Conservation (phyloP, 2,888 invertebrate genomes). For the Holacanthella duospinosa region DNA sequence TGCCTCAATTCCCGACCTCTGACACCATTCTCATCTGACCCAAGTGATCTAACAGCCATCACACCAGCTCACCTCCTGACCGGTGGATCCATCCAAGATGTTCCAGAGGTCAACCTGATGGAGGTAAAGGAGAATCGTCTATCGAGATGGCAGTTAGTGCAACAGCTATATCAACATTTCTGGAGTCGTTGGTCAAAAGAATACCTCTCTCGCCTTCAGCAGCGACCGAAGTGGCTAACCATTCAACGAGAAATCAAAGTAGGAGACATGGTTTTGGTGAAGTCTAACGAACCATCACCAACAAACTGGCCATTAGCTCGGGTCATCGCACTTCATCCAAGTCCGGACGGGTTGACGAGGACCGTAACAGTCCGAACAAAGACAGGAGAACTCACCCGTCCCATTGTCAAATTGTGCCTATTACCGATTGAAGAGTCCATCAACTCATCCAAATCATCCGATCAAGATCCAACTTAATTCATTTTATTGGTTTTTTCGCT, state of each 20-base stretch:
- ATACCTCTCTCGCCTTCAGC: constrained; percentile 9
- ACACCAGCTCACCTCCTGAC: constrained; percentile 39
- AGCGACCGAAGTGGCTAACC: constrained; percentile 17
- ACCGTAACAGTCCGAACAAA: background rate
- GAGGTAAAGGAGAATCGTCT: constrained; percentile 9
- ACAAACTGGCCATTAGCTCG: background rate
- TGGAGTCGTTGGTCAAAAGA: constrained; percentile 14
- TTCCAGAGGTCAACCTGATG: constrained; percentile 12
- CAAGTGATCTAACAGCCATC: constrained; percentile 29
- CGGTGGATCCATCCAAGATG: constrained; percentile 28
- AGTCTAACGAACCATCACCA: constrained; percentile 5
- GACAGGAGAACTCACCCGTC: background rate
- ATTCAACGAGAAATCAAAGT: background rate
- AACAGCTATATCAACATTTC: constrained; percentile 14
- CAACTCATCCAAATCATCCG: background rate
- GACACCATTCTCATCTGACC: constrained; percentile 29
- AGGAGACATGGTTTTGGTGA: constrained; percentile 13
- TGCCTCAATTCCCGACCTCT: constrained; percentile 26
- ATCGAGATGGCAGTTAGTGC: constrained; percentile 12
- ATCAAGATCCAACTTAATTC: background rate
- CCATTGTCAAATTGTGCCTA: background rate
- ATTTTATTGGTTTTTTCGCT: no score
- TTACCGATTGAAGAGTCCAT: background rate
- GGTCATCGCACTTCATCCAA: background rate
- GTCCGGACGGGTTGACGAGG: background rate